Percentiles rank a stretch among this genome's conserved stretches.
phyloP scores from a whole-genome alignment of 2,888 invertebrate species.

The Chrysolina oricalcia region DNA sequence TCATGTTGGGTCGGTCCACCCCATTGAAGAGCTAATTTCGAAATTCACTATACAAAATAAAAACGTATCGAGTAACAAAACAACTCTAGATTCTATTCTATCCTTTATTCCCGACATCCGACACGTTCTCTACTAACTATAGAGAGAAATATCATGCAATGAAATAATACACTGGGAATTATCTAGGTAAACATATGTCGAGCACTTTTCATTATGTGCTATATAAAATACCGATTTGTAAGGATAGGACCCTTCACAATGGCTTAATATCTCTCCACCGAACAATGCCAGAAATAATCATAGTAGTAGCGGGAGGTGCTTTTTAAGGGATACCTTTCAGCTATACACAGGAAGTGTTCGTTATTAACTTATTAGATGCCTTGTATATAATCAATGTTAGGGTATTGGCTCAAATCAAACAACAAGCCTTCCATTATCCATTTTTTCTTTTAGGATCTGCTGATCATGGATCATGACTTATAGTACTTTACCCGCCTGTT shows the following conservation, averaged over 20 bases:
- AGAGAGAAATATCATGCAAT: conserved; percentile 42
- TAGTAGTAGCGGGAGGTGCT: conserved; percentile 31
- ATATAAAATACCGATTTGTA: conserved; percentile 56
- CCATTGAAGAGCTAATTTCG: neutral
- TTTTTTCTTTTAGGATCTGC: no score
- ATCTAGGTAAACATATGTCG: conserved; percentile 55
- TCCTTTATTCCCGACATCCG: conserved; percentile 43
- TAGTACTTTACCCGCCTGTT: no score
- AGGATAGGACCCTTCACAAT: conserved; percentile 52
- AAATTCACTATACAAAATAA: neutral
- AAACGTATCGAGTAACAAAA: conserved; percentile 6
- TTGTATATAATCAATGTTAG: no score
- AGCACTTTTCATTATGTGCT: conserved; percentile 50
- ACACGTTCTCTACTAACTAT: conserved; percentile 43
- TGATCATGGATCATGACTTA: no score
- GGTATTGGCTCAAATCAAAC: no score
- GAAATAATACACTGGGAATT: conserved; percentile 49
- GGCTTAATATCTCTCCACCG: conserved; percentile 45
- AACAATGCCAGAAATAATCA: conserved; percentile 46
- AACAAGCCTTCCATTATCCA: no score
- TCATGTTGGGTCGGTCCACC: neutral
- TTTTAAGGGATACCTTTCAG: conserved; percentile 1
- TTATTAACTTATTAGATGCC: neutral
- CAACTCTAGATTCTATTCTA: conserved; percentile 2
- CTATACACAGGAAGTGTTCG: neutral